phyloP scores from a whole-genome alignment of 2,113 vertebrate species.

The Aspidoscelis tigris region DNA sequence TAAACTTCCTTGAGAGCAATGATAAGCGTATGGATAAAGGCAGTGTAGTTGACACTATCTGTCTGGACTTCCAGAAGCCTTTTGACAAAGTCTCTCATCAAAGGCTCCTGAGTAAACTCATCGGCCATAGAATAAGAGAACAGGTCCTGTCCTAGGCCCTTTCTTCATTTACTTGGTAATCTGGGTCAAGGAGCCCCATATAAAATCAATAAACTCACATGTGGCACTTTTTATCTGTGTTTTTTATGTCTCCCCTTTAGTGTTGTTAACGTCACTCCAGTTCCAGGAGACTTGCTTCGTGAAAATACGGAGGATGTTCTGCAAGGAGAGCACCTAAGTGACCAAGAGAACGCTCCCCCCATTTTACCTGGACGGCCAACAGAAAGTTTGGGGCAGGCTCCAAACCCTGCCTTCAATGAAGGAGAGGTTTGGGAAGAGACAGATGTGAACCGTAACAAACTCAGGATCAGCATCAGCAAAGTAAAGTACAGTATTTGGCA shows the following conservation, averaged over 20 bases:
- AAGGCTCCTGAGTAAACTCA: no score
- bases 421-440: constrained; percentile 95
- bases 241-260: constrained; percentile 63
- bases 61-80: no score
- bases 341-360: constrained; percentile 96
- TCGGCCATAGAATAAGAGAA: no score
- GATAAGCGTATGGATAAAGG: no score
- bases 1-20: no score
- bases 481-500: constrained; percentile 69
- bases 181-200: no score
- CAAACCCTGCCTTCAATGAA: constrained; percentile 79
- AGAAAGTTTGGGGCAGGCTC: constrained; percentile 73
- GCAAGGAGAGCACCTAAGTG: constrained; percentile 95
- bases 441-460: constrained; percentile 97
- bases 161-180: no score
- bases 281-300: constrained; percentile 90
- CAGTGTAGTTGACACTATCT: no score
- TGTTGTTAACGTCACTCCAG: constrained; percentile 89
- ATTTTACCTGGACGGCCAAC: constrained; percentile 78
- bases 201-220: not conserved
- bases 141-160: no score
- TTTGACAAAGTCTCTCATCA: no score
- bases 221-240: not conserved
- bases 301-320: constrained; percentile 98
- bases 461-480: constrained; percentile 98